Evolutionary conservation across 2,888 invertebrate genomes (phyloP).

Genomic region (Gerris lacustris): DNA sequence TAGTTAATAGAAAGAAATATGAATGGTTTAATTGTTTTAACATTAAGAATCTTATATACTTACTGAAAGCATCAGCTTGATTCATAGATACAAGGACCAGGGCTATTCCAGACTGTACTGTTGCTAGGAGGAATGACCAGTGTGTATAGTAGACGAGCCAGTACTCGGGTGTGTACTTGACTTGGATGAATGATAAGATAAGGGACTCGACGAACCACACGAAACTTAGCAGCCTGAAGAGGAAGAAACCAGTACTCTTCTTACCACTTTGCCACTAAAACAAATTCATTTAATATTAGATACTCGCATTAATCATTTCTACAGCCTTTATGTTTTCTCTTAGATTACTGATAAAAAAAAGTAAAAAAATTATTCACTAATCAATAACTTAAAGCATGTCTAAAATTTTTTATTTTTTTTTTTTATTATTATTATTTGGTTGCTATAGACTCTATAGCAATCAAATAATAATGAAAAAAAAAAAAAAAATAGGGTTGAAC

Average conservation of each 20-base stretch:
- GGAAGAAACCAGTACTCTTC: not conserved
- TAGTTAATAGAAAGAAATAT: too few relatives aligned
- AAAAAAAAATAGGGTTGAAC: too few relatives aligned
- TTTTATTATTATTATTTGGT: too few relatives aligned
- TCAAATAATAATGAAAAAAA: too few relatives aligned
- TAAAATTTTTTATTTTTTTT: too few relatives aligned
- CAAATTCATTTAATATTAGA: not conserved
- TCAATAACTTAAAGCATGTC: too few relatives aligned
- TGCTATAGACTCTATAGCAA: too few relatives aligned
- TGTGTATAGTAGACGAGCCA: conserved; percentile 2
- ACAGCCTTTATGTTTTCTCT: too few relatives aligned
- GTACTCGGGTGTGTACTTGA: not conserved
- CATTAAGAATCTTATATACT: not conserved
- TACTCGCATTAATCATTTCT: too few relatives aligned
- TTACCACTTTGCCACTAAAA: not conserved
- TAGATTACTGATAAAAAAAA: too few relatives aligned
- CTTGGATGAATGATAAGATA: not conserved
- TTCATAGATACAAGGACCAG: not conserved
- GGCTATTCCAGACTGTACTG: not conserved
- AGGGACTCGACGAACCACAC: not conserved
- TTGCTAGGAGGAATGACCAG: not conserved
- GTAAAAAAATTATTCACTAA: too few relatives aligned
- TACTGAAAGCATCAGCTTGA: conserved; percentile 4
- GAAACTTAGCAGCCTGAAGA: not conserved
- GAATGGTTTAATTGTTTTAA: too few relatives aligned